Evolutionary conservation across 2,113 vertebrate genomes (phyloP).

Genomic region (Cheilinus undulatus): DNA sequence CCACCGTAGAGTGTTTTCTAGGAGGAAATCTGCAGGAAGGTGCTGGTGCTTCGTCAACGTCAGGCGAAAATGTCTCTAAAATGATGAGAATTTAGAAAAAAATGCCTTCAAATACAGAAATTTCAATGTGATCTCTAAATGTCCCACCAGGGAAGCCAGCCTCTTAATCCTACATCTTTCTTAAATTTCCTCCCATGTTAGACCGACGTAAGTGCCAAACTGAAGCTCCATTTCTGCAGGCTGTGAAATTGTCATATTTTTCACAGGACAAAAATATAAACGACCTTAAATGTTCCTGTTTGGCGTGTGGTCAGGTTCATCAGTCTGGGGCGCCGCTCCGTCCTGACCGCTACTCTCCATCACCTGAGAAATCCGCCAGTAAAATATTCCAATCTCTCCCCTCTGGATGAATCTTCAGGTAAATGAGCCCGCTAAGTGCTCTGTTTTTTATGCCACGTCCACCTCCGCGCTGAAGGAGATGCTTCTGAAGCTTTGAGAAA

Average conservation of each 20-base stretch:
- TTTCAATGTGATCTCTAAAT: no score
- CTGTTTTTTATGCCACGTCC: conserved; percentile 11
- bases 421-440: conserved; percentile 37
- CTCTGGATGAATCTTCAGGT: conserved; percentile 26
- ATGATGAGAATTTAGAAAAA: neutral
- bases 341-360: conserved; percentile 10
- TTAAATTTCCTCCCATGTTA: no score
- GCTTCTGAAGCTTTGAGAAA: neutral
- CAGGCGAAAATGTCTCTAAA: neutral
- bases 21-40: neutral
- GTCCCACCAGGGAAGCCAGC: no score
- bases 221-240: no score
- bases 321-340: neutral
- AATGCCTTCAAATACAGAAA: no score
- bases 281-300: neutral
- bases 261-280: neutral
- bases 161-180: no score
- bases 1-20: neutral
- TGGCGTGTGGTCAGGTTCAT: conserved; percentile 41
- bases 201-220: no score
- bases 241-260: neutral
- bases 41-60: no score
- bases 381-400: conserved; percentile 43
- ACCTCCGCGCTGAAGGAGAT: conserved; percentile 6
- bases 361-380: conserved; percentile 24